Evolutionary conservation across 2,888 invertebrate species (phyloP), one percentile per base, ranked within the genome.

Genomic region (Notodromas monacha): DNA sequence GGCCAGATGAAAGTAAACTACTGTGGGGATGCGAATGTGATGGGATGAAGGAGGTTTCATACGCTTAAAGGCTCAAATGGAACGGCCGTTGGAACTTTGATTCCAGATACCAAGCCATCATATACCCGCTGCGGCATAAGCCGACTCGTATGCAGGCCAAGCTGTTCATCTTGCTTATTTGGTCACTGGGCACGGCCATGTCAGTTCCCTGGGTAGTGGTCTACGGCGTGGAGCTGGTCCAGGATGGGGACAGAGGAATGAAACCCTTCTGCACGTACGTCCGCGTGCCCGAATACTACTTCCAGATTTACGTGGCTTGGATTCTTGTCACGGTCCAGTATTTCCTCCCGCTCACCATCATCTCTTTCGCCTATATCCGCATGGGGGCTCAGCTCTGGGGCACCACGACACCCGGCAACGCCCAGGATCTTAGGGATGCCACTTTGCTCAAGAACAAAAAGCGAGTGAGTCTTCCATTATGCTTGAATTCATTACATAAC

Each of bases 301-400:
- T 21, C n/a, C n/a, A n/a, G n/a, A n/a, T n/a, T n/a, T n/a, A n/a
- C n/a, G n/a, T n/a, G n/a, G n/a, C n/a, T n/a, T n/a, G n/a, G n/a
- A n/a, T n/a, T n/a, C n/a, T n/a, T n/a, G 43, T 50, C 4, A 36
- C 43, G 6, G 38, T 55, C 16, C 57, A 58, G 41, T 79, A 77
- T 45, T 54, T 76, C 38, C 62, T 69, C 28, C 79, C 77, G 1
- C 54, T 77, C 38, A 58, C 63, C 39, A 64, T 77, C 38, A 73
- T 79, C 41, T 64, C 68, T 31, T 69, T 63, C 43, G 72, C 73
- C 10, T 79, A 79, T 48, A 62, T 60, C 28, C 56, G 70, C 42
- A 72, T 77, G 61, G 69, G 68, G 0, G 56, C 65, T 41, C 63
- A 63, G 38, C 53, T 77, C 15, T 74, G 73, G 70, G 67, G 70